phyloP scores from a whole-genome alignment of 2,888 invertebrate species.

The Rotaria magnacalcarata region DNA sequence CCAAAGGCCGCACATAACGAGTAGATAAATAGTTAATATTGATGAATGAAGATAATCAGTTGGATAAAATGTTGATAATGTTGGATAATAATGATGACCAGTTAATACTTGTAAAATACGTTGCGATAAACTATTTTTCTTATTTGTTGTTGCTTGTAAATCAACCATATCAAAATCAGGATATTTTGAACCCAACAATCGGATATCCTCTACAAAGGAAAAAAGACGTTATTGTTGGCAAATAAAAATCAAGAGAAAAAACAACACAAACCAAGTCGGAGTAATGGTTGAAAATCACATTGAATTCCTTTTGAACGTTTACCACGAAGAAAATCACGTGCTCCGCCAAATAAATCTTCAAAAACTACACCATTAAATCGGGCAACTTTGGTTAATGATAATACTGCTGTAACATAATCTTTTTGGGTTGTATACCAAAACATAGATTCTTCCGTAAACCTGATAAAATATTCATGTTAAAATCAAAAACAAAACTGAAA shows the following conservation, averaged over 20 bases:
- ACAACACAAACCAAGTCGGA: conserved; percentile 29
- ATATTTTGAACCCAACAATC: conserved; percentile 44
- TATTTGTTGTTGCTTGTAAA: conserved; percentile 36
- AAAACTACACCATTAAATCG: conserved; percentile 39
- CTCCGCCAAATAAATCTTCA: conserved; percentile 40
- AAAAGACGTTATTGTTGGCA: not conserved
- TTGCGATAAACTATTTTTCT: not conserved
- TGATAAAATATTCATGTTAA: not conserved
- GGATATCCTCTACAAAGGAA: conserved; percentile 26
- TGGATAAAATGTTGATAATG: conserved; percentile 29
- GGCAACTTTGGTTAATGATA: conserved; percentile 41
- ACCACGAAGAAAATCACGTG: conserved; percentile 43
- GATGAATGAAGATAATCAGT: conserved; percentile 44
- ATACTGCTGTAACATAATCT: conserved; percentile 43
- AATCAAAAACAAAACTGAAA: no score
- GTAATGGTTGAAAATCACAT: conserved; percentile 43
- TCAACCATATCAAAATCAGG: conserved; percentile 46
- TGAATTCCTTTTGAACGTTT: conserved; percentile 44
- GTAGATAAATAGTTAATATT: conserved; percentile 42
- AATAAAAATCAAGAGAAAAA: not conserved
- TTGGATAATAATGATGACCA: conserved; percentile 35
- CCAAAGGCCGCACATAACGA: conserved; percentile 42
- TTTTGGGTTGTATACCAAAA: conserved; percentile 46
- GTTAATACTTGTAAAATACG: conserved; percentile 11
- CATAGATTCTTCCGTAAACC: conserved; percentile 41